Base-by-base conservation (phyloP, 1,140 invertebrate genomes). In the Lepidurus apus region DNA sequence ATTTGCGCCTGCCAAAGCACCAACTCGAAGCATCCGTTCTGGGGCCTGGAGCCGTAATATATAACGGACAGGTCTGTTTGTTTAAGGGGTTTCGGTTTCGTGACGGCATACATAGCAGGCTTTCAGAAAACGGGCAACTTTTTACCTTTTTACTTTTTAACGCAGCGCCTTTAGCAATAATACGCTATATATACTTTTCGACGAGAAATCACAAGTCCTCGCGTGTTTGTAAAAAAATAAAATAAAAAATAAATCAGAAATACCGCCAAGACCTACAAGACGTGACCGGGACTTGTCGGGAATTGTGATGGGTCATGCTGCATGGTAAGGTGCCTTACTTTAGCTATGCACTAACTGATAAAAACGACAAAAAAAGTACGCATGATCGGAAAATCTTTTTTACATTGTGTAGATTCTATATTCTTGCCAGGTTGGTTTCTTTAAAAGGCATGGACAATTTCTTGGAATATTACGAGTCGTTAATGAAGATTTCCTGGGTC, bases 401-500 rank as follows among this genome's bases (percentile, higher is more conserved):
- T 21, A n/a, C n/a, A 21, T 65, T 6, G 21, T 65, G 21, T 26
- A 26, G 26, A 65, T 21, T 21, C 21, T 65, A 13, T 21, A n/a
- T 13, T n/a, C 53, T 13, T 21, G 21, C 8, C 17, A 65, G 53
- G 1, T 65, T 21, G 34, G 21, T 65, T 21, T 21, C 53, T 9
- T 65, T 13, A 13, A 65, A 4, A 21, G 53, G 53, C 53, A 21
- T 65, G 17, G 53, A 65, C 17, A 13, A 65, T 13, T 65, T 65
- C 53, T 65, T 65, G 4, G 21, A 21, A 13, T 65, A 65, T 65
- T 65, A 65, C n/a, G 53, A 7, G 53, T 65, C 21, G 53, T 65
- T 65, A 65, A 65, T 65, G 53, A 65, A 65, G 53, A n/a, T 65
- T 65, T 65, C 53, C 53, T n/a, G 17, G n/a, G 53, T n/a, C 53